Base-by-base conservation (phyloP, 2,113 vertebrate genomes). In the Brachirus orientalis region DNA sequence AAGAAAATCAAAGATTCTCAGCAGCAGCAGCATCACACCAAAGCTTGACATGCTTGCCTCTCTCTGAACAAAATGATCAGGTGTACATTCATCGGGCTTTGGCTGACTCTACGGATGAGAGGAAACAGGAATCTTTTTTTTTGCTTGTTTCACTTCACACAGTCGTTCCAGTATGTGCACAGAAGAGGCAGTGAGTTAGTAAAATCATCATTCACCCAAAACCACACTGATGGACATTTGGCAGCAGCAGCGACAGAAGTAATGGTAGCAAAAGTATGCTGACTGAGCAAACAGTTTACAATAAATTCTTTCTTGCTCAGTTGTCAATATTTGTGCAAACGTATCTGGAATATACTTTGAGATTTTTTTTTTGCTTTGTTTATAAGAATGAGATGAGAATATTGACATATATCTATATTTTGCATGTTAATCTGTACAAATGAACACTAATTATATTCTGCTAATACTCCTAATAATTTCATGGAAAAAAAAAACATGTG, bases 31-130 rank as follows among this genome's bases (percentile, higher is more conserved):
- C 46, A 8, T 68, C 88, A 87, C 81, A 84, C 75, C 59, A 67
- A 72, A 83, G 82, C 78, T 59, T 19, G 41, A 69, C 83, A 89
- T 86, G 90, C 87, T 85, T 91, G 88, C 85, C 82, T 89, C 82
- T 86, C 88, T 89, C 80, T 84, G 84, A 91, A 89, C 82, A 91
- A 74, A 90, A 92, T 69, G 86, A 92, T 85, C 86, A 92, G 89
- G 77, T 91, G 90, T 14, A 90, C 84, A 82, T 89, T 91, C 74
- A 76, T 45, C 9, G 88, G 89, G 70, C 35, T 87, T 79, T 90
- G 90, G 80, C 63, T 75, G 82, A 92, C 74, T 86, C 90, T 92
- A 72, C 40, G 14, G 72, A 88, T 33, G 16, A 80, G 63, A 88
- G 67, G 84, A 86, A 46, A 90, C 47, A 84, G 64, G 80, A 74